phyloP scores from a whole-genome alignment of 1,140 invertebrate species.

The Caerostris extrusa region DNA sequence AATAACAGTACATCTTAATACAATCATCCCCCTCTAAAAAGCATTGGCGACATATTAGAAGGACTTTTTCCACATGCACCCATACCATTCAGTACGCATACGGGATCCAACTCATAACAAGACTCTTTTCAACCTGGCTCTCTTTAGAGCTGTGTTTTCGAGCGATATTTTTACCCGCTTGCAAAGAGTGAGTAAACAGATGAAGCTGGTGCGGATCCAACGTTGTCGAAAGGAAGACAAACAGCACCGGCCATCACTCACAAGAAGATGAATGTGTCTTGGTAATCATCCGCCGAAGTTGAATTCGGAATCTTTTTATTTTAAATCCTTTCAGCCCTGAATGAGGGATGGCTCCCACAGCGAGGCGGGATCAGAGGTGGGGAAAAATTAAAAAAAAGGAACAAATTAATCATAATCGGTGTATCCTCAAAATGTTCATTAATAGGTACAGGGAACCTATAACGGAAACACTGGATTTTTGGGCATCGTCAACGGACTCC shows the following conservation, averaged over 20 bases:
- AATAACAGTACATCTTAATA: too few relatives aligned
- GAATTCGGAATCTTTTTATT: neutral
- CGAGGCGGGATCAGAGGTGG: too few relatives aligned
- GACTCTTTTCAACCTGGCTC: neutral
- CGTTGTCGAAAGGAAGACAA: neutral
- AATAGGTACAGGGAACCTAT: too few relatives aligned
- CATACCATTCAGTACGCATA: neutral
- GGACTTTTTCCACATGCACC: too few relatives aligned
- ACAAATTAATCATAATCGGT: too few relatives aligned
- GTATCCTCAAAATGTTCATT: too few relatives aligned
- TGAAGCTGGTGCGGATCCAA: neutral
- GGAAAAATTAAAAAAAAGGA: too few relatives aligned
- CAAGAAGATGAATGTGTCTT: neutral
- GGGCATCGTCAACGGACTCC: too few relatives aligned
- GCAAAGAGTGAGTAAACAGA: neutral
- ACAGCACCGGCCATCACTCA: neutral
- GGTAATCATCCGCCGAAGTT: neutral
- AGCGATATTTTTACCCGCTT: neutral
- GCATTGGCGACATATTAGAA: too few relatives aligned
- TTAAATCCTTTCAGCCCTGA: constrained; percentile 9
- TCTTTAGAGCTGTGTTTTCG: neutral
- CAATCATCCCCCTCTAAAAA: too few relatives aligned
- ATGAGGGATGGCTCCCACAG: neutral
- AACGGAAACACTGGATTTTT: too few relatives aligned
- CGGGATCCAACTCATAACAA: neutral